These are phyloP conservation scores for Stomatorhinus ivindoensis DNA, from an alignment of 2,113 vertebrate genomes.

Conservation along the genomic window DNA sequence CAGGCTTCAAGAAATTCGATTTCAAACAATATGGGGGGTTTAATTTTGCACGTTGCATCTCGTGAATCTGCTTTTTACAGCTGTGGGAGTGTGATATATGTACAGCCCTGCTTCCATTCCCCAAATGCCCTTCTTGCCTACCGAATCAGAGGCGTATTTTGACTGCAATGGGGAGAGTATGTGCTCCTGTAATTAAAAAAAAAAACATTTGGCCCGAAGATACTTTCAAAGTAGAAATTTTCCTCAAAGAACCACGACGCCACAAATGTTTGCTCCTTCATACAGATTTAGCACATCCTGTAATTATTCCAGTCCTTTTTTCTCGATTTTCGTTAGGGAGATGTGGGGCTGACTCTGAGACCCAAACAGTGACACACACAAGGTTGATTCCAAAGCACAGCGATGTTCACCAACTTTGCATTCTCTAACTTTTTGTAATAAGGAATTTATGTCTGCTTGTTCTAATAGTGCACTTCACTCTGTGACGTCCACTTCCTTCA, in stretches of 20 bases:
- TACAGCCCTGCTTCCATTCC: neutral
- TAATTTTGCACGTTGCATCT: neutral
- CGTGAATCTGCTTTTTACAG: neutral
- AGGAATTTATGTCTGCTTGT: neutral
- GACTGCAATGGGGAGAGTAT: neutral
- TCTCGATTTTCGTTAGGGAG: neutral
- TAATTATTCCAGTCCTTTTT: neutral
- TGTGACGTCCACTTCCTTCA: neutral
- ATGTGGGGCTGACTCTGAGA: neutral
- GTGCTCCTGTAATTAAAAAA: neutral
- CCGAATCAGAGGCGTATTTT: neutral
- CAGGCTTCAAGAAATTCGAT: neutral
- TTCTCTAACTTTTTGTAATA: neutral
- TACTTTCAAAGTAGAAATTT: slow-evolving; percentile 8
- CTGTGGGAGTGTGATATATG: neutral
- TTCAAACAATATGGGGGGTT: neutral
- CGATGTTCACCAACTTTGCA: neutral
- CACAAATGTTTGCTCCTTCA: neutral
- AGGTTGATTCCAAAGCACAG: neutral
- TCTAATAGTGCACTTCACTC: neutral
- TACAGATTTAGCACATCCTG: neutral
- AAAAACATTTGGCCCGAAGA: neutral
- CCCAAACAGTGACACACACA: neutral
- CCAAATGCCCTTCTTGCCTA: neutral
- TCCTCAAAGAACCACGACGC: neutral